Conservation (phyloP, 1,140 invertebrate genomes). For the Pantala flavescens region DNA sequence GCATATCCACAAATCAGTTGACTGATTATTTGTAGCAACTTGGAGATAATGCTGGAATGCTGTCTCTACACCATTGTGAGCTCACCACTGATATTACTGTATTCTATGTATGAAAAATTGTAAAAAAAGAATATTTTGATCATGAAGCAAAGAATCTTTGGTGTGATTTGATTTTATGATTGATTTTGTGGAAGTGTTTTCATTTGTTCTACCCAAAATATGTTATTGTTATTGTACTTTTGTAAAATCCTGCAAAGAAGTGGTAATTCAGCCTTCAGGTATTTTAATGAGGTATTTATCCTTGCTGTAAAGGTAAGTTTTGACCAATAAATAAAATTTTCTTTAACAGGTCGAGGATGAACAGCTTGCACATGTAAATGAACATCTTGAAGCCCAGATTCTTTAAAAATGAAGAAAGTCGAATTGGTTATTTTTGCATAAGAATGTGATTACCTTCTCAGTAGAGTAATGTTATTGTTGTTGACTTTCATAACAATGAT, state of each 20-base stretch:
- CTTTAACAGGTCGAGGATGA: no score
- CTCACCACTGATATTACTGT: not conserved
- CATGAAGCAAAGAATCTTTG: not conserved
- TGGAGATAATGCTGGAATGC: not conserved
- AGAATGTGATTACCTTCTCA: no score
- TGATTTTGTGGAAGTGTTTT: no score
- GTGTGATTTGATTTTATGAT: no score
- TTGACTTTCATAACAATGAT: not conserved
- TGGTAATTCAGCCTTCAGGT: not conserved
- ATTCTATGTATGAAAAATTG: not conserved
- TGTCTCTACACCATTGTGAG: not conserved
- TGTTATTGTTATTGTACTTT: not conserved
- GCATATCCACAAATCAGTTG: not conserved
- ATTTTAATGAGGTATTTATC: not conserved
- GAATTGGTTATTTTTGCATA: no score
- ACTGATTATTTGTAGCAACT: conserved; percentile 10
- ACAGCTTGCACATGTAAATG: no score
- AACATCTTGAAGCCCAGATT: no score
- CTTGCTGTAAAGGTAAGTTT: not conserved
- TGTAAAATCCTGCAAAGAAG: not conserved
- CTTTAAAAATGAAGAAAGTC: no score
- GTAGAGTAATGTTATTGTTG: no score
- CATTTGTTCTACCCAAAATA: no score
- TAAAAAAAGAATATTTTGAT: not conserved
- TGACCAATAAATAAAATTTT: not conserved